A percentile compares a stretch with the other conserved stretches of the same genome.
phyloP scores from a whole-genome alignment of 2,888 invertebrate species.

The Villa cingulata region DNA sequence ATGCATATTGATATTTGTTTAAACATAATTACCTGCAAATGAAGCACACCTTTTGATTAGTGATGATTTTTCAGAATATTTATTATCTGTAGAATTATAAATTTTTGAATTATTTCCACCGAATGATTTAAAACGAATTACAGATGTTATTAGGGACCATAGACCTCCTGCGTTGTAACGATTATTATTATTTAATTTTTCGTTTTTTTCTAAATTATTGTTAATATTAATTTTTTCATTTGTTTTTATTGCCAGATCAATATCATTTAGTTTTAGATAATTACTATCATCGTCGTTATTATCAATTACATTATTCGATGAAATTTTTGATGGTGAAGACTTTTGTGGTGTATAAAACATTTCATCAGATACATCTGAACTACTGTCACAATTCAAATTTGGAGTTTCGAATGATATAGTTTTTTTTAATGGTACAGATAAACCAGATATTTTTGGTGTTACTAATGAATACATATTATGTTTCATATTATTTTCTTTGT shows the following conservation, averaged over 20 bases:
- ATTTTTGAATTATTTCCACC: neutral
- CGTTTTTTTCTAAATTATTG: too few species aligned
- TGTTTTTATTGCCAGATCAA: too few species aligned
- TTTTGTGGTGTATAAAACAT: conserved; percentile 12
- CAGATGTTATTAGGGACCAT: conserved; percentile 13
- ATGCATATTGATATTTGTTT: neutral
- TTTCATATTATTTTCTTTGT: neutral
- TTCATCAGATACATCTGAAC: conserved; percentile 6
- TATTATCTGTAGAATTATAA: neutral
- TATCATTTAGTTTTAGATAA: neutral
- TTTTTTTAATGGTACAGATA: conserved; percentile 6
- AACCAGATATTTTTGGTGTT: conserved; percentile 7
- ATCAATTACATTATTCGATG: neutral
- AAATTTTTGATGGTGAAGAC: neutral
- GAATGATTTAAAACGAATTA: conserved; percentile 9
- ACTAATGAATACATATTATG: neutral
- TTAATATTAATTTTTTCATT: too few species aligned
- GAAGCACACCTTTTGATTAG: conserved; percentile 12
- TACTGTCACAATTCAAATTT: neutral
- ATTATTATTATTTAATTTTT: neutral
- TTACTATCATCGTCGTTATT: neutral
- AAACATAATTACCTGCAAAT: conserved; percentile 8
- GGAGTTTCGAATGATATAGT: conserved; percentile 10
- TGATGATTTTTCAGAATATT: neutral
- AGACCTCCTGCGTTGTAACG: neutral